Conservation (phyloP, 2,888 invertebrate species). For the Pterostichus niger region DNA sequence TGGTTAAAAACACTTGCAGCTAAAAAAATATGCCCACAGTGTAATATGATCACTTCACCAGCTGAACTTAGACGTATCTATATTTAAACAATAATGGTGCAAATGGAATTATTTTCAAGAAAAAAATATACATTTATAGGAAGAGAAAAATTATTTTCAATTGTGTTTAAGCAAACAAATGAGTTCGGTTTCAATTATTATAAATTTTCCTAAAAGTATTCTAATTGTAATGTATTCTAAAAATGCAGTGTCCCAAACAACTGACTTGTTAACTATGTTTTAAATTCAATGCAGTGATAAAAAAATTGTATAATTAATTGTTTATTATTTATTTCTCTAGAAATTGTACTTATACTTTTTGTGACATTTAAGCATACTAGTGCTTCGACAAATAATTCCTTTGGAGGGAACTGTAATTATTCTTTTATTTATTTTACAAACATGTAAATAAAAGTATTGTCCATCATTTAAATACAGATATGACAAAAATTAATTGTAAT, state of each 20-base stretch:
- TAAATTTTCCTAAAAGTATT: too few relatives aligned
- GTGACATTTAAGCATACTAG: background rate
- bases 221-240: too few relatives aligned
- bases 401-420: background rate
- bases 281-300: too few relatives aligned
- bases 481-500: background rate
- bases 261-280: too few relatives aligned
- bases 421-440: background rate
- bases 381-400: background rate
- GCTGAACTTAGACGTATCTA: slow-evolving; percentile 92
- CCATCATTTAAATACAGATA: background rate
- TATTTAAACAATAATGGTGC: slow-evolving; percentile 80
- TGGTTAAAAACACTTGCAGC: slow-evolving; percentile 87
- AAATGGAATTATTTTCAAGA: background rate
- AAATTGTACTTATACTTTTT: too few relatives aligned
- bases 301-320: background rate
- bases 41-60: slow-evolving; percentile 94
- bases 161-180: too few relatives aligned
- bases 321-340: background rate
- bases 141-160: too few relatives aligned
- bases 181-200: too few relatives aligned
- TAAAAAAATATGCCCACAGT: slow-evolving; percentile 96
- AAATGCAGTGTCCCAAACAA: too few relatives aligned
- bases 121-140: too few relatives aligned
- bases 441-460: slow-evolving; percentile 1